phyloP scores from a whole-genome alignment of 2,888 invertebrate genomes.

The Atethmia centrago region DNA sequence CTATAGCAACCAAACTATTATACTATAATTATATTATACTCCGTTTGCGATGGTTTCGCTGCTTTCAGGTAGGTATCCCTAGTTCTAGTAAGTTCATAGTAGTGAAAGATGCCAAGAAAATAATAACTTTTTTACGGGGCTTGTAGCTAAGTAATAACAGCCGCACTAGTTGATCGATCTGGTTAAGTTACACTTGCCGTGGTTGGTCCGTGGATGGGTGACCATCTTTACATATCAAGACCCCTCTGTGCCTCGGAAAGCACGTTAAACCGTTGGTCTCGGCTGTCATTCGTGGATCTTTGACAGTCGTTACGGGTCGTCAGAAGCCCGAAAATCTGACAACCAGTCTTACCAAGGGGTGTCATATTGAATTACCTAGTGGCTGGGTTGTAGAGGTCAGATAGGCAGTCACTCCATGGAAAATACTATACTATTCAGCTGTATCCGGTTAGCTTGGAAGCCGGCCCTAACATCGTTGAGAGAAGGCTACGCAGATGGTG shows the following conservation, averaged over 20 bases:
- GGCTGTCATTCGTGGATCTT: background rate
- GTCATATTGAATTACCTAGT: background rate
- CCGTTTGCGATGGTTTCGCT: background rate
- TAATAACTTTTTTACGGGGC: background rate
- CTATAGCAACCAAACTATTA: background rate
- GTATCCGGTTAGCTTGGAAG: background rate
- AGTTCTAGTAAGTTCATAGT: background rate
- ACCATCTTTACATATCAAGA: background rate
- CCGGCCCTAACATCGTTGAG: too few species aligned
- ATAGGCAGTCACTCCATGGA: too few species aligned
- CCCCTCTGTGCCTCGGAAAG: background rate
- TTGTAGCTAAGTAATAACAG: background rate
- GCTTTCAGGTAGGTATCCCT: too few species aligned
- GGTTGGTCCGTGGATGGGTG: background rate
- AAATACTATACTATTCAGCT: background rate
- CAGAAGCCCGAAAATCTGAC: background rate
- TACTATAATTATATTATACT: background rate
- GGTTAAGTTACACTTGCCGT: background rate
- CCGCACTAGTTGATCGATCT: background rate
- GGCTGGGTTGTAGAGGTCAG: background rate
- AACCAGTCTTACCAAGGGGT: background rate
- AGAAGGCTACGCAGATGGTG: too few species aligned
- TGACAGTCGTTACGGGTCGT: too few species aligned
- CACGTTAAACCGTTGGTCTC: background rate
- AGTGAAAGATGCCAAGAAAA: background rate